phyloP scores from a whole-genome alignment of 2,888 invertebrate genomes.

The Macaria liturata region DNA sequence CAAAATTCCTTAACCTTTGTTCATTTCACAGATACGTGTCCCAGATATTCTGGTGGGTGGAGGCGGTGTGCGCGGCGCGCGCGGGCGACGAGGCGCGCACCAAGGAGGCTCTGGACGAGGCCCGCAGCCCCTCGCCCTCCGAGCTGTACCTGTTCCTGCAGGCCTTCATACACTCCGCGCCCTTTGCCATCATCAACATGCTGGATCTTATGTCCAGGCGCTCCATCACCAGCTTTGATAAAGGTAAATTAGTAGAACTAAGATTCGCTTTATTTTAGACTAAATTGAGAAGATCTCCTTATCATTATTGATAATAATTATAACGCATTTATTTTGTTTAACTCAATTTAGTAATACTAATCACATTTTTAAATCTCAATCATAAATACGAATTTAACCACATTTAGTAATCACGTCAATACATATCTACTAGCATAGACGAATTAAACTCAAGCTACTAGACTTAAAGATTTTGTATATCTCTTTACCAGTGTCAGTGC shows the following conservation, averaged over 20 bases:
- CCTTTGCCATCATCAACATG: conserved; percentile 85
- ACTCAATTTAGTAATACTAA: no score
- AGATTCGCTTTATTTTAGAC: no score
- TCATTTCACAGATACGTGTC: conserved; percentile 84
- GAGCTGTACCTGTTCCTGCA: conserved; percentile 91
- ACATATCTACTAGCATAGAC: no score
- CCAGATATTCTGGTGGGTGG: conserved; percentile 90
- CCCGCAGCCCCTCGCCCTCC: conserved; percentile 86
- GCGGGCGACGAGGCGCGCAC: conserved; percentile 82
- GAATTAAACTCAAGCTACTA: no score
- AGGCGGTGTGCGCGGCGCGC: conserved; percentile 84
- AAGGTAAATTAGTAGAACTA: conserved; percentile 84
- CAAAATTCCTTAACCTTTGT: no score
- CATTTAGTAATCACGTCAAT: no score
- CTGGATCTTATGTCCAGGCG: conserved; percentile 84
- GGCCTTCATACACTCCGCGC: conserved; percentile 90
- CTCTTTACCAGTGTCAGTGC: conserved; percentile 82
- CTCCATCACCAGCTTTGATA: conserved; percentile 83
- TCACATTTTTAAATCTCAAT: no score
- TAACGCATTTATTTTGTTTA: no score
- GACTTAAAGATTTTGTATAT: neutral
- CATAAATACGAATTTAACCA: no score
- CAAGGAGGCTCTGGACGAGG: conserved; percentile 82
- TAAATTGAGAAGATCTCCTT: no score
- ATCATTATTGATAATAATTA: no score